A percentile compares a stretch with the other conserved stretches of the same genome.
Conservation (phyloP, 2,113 vertebrate species). For the Mormoops blainvillei region DNA sequence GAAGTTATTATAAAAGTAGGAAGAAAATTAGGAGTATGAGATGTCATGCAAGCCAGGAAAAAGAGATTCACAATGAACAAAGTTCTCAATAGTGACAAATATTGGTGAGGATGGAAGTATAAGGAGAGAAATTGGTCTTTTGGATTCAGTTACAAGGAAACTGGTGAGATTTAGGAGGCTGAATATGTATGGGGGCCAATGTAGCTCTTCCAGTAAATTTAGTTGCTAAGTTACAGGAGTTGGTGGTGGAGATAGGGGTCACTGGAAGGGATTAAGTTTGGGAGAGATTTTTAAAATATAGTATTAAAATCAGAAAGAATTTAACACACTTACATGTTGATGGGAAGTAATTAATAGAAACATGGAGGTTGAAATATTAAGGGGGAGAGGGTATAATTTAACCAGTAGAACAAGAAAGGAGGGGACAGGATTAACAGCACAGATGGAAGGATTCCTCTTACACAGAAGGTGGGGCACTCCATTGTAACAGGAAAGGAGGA, state of each 20-base stretch:
- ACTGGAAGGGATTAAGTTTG: neutral
- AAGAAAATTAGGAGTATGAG: neutral
- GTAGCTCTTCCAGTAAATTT: neutral
- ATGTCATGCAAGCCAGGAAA: neutral
- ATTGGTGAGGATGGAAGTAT: neutral
- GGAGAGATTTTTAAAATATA: neutral
- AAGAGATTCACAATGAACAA: neutral
- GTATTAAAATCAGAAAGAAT: neutral
- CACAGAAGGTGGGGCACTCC: neutral
- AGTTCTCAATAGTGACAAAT: neutral
- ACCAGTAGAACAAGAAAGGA: neutral
- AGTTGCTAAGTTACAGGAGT: neutral
- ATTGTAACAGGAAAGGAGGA: neutral
- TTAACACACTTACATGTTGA: neutral
- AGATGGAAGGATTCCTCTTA: constrained; percentile 12
- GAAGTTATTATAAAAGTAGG: neutral
- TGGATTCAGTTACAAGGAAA: neutral
- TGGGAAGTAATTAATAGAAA: neutral
- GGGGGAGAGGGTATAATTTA: neutral
- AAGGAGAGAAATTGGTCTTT: neutral
- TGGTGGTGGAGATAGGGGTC: neutral
- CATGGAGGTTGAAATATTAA: neutral
- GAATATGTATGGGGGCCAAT: neutral
- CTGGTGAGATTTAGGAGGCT: neutral
- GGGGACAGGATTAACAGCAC: neutral